Evolutionary conservation across 1,140 invertebrate genomes (phyloP), one percentile per base, ranked within the genome.

Genomic region (Pteromalus puparum): DNA sequence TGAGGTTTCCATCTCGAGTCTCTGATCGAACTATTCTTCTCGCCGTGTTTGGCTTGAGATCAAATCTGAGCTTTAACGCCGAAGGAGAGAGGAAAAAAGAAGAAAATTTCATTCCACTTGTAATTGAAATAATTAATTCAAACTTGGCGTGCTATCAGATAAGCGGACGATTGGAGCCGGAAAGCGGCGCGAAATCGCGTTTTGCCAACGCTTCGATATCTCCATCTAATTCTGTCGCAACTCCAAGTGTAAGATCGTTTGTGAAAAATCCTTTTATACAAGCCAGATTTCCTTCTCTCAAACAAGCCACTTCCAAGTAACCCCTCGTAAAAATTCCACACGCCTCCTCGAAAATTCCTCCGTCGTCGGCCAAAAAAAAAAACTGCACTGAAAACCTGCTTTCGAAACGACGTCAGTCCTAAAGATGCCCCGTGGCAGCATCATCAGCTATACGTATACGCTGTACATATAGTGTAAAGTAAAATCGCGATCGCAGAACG

Each of bases 51-150:
- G 21, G 53, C 21, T 1, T 0, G 46, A 83, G 38, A 83, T 68
- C 9, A 34, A 68, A 75, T 61, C 48, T 42, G 65, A 0, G 24
- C 53, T 21, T 61, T 21, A 21, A 21, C 12, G 12, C 24, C 10
- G 21, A 61, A 7, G 38, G 38, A 61, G 26, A 30, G 24, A 3
- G 3, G 10, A 65, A 26, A n/a, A 30, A 81, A 75, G 30, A 83
- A 26, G 46, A 13, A 72, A 78, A 53, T 38, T 72, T 73, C 15
- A 83, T 83, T 83, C n/a, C 42, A 13, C 21, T 2, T 34, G 28
- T 73, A 80, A 84, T 84, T 80, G 83, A 84, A 84, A 73, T 84
- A 80, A 84, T 84, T 84, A 80, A 84, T 84, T 79, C 46, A 79
- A 78, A 82, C 5, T 26, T 72, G 75, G 61, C 82, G 38, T 53